Evolutionary conservation across 1,140 invertebrate genomes (phyloP).

Genomic region (Semibalanus balanoides): DNA sequence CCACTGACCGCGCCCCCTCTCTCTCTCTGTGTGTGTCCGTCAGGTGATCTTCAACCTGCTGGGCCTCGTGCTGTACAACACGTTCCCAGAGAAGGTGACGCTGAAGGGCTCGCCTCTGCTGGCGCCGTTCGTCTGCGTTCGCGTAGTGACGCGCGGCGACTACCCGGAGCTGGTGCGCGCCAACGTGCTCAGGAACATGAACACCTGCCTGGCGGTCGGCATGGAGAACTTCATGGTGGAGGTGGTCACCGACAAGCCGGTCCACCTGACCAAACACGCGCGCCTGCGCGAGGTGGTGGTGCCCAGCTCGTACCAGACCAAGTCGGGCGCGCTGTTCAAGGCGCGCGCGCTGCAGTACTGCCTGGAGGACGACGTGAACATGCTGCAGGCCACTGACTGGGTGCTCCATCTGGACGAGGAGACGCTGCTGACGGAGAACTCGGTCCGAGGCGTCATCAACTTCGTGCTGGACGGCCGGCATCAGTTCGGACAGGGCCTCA

Average conservation of each 20-base stretch:
- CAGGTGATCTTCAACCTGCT: constrained; percentile 79
- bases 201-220: constrained; percentile 72
- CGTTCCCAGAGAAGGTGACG: constrained; percentile 82
- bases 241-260: constrained; percentile 33
- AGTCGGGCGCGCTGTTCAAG: constrained; percentile 84
- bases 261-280: constrained; percentile 45
- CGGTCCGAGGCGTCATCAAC: constrained; percentile 77
- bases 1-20: not conserved
- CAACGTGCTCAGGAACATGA: constrained; percentile 80
- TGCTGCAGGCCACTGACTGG: constrained; percentile 81
- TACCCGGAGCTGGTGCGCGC: constrained; percentile 79
- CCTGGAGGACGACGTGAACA: constrained; percentile 77
- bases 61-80: constrained; percentile 81
- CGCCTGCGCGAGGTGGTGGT: constrained; percentile 70
- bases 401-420: constrained; percentile 97
- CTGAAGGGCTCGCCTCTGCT: constrained; percentile 76
- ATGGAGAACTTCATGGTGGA: constrained; percentile 94
- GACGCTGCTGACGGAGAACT: constrained; percentile 84
- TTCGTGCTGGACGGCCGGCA: constrained; percentile 81
- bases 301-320: constrained; percentile 67
- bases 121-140: constrained; percentile 88
- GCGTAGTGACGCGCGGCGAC: constrained; percentile 88
- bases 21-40: constrained; percentile 22
- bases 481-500: constrained; percentile 92
- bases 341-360: constrained; percentile 91